Conservation (phyloP, 2,113 vertebrate species). For the Ornithorhynchus anatinus region DNA sequence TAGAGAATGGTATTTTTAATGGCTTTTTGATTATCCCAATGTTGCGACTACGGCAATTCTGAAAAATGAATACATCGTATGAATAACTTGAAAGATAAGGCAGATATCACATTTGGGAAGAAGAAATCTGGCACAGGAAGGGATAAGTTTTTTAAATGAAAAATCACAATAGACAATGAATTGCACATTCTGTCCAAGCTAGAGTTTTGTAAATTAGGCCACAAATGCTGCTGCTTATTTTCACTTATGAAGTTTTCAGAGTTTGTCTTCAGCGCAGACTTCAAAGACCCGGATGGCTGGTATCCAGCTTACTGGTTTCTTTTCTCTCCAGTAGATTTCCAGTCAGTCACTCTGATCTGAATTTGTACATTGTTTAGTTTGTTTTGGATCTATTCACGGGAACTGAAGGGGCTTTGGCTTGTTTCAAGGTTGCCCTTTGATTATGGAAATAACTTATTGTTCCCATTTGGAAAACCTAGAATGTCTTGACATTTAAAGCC, state of each 20-base stretch:
- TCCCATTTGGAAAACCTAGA: too few species aligned
- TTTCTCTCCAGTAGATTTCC: neutral
- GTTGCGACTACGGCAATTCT: too few species aligned
- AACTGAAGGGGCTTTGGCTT: neutral
- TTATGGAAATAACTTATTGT: neutral
- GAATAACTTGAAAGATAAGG: neutral
- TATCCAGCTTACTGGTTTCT: accelerated
- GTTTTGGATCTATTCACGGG: neutral
- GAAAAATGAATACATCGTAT: too few species aligned
- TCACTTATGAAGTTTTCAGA: neutral
- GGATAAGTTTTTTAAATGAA: neutral
- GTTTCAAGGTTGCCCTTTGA: neutral
- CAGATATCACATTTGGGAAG: neutral
- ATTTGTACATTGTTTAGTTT: neutral
- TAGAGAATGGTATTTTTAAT: too few species aligned
- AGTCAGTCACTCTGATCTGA: neutral
- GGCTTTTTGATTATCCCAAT: too few species aligned
- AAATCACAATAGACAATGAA: neutral
- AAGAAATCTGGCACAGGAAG: neutral
- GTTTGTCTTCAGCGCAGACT: accelerated
- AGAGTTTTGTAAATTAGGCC: neutral
- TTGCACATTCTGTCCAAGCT: neutral
- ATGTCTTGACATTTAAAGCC: neutral
- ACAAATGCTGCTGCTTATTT: too few species aligned
- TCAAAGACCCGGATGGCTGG: neutral